Base-by-base conservation (phyloP, 2,888 invertebrate genomes). In the Cheiracanthium punctorium region DNA sequence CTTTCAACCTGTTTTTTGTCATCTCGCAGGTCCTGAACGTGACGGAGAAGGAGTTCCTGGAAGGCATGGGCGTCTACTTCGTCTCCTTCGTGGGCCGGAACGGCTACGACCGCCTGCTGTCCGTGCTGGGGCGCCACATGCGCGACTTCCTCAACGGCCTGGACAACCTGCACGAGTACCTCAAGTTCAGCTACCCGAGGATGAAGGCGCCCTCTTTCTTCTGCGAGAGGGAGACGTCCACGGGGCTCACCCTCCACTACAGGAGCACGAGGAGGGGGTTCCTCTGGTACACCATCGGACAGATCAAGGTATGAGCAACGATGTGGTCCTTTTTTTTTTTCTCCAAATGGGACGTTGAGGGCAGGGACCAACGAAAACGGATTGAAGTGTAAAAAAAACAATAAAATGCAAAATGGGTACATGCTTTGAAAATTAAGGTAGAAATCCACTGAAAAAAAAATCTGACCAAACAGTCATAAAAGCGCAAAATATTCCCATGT, bases 271-370 rank as follows among this genome's bases (percentile, higher is more conserved):
- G 98, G 88, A 94, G 96, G 88, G 98, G 98, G 0, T 98, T 97
- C 91, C 95, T 98, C 5, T 97, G 97, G 92, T 99, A 99, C 91
- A 97, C 98, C 8, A 97, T 98, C 95, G 98, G 98, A 1, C 98
- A 98, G 92, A 97, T 98, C 89, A 93, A 89, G 73, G 86, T 80
- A 43, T n/a, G n/a, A n/a, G n/a, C n/a, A n/a, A n/a, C n/a, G n/a
- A n/a, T n/a, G n/a, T n/a, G n/a, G n/a, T n/a, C n/a, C n/a, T n/a
- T n/a, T n/a, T n/a, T n/a, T n/a, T n/a, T n/a, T n/a, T n/a, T n/a
- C n/a, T n/a, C n/a, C n/a, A n/a, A n/a, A n/a, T n/a, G n/a, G n/a
- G n/a, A n/a, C n/a, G n/a, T n/a, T n/a, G n/a, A n/a, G n/a, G n/a
- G n/a, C n/a, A n/a, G n/a, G n/a, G n/a, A n/a, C n/a, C n/a, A n/a